Evolutionary conservation across 2,888 invertebrate genomes (phyloP).

Genomic region (Chironomus riparius): DNA sequence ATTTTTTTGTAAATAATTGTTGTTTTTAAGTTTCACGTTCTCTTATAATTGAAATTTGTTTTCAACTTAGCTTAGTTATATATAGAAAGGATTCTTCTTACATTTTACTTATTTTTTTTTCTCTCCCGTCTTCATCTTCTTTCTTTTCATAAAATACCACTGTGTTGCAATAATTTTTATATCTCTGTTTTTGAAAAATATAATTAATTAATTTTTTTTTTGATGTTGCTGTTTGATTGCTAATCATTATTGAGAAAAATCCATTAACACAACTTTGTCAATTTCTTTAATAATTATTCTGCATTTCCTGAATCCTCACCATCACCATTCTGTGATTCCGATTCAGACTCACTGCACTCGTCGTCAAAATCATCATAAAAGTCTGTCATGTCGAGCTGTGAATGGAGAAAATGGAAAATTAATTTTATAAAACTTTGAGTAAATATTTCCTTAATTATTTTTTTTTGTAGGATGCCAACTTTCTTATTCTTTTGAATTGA

Average conservation of each 20-base stretch:
- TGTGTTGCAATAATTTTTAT: neutral
- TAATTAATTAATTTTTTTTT: neutral
- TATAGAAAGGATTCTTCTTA: neutral
- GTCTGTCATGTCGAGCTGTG: constrained; percentile 78
- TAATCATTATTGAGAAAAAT: neutral
- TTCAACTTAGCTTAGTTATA: neutral
- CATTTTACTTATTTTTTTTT: too few species aligned
- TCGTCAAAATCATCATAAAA: constrained; percentile 95
- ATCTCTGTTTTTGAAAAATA: neutral
- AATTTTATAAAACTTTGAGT: neutral
- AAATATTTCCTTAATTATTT: too few species aligned
- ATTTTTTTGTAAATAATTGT: neutral
- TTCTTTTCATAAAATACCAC: neutral
- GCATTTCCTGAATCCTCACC: constrained; percentile 88
- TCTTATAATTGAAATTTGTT: neutral
- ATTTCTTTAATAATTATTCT: constrained; percentile 46
- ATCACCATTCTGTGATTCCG: constrained; percentile 61
- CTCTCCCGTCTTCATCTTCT: too few species aligned
- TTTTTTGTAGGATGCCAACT: too few species aligned
- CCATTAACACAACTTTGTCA: neutral
- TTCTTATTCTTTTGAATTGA: too few species aligned
- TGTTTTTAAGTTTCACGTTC: neutral
- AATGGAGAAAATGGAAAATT: constrained; percentile 31
- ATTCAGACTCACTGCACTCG: constrained; percentile 51
- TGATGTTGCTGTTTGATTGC: neutral